Evolutionary conservation across 2,888 invertebrate genomes (phyloP).

Genomic region (Troides oblongomaculatus): DNA sequence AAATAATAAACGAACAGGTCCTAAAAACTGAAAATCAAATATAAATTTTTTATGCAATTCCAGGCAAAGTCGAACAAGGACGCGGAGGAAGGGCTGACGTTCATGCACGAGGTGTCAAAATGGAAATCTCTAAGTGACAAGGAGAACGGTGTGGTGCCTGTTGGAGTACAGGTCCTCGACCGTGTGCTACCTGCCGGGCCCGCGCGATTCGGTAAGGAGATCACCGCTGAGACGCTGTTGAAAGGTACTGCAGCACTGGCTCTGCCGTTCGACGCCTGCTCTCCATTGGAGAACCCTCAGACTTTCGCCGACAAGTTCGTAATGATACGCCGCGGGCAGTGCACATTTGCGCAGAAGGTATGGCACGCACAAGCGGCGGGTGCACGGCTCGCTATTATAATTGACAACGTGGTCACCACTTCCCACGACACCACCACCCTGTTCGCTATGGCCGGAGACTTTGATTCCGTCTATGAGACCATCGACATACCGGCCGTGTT

Average conservation of each 20-base stretch:
- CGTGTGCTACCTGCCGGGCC: conserved; percentile 86
- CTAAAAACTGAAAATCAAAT: too few species aligned
- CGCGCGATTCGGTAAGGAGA: conserved; percentile 92
- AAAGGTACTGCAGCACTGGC: conserved; percentile 83
- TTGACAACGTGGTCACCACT: conserved; percentile 89
- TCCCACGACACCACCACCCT: conserved; percentile 88
- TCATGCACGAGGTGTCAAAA: conserved; percentile 98
- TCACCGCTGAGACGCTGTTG: conserved; percentile 81
- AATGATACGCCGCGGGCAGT: conserved; percentile 93
- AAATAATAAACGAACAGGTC: too few species aligned
- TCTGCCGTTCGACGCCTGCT: conserved; percentile 85
- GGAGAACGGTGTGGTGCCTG: conserved; percentile 65
- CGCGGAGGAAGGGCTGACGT: conserved; percentile 94
- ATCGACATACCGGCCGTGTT: conserved; percentile 95
- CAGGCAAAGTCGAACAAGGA: conserved; percentile 92
- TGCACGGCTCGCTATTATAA: conserved; percentile 90
- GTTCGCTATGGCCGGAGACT: conserved; percentile 98
- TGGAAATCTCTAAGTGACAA: conserved; percentile 87
- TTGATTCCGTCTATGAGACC: conserved; percentile 83
- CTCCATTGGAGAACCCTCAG: conserved; percentile 76
- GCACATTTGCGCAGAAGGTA: conserved; percentile 97
- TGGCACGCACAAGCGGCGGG: conserved; percentile 90
- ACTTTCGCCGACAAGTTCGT: conserved; percentile 86
- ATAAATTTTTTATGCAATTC: conserved; percentile 20
- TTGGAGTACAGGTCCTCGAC: conserved; percentile 51